Conservation (phyloP, 2,797 vertebrate species). For the Etheostoma nigrum region DNA sequence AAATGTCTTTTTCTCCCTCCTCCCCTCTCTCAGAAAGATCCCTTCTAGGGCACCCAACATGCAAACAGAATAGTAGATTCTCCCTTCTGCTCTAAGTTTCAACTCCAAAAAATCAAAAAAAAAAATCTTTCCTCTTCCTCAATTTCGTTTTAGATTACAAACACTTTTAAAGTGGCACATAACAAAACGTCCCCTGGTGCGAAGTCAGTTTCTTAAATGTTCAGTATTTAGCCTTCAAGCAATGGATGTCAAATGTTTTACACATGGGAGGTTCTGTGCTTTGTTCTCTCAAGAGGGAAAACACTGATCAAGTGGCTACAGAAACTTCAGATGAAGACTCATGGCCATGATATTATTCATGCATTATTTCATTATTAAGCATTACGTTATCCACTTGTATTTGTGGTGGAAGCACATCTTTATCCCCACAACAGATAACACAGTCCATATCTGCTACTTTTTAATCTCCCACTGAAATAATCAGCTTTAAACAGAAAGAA, state of each 20-base stretch:
- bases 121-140: slow-evolving; percentile 23
- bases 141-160: slow-evolving; percentile 61
- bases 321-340: slow-evolving; percentile 39
- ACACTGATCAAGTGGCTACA: slow-evolving; percentile 40
- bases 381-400: slow-evolving; percentile 20
- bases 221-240: slow-evolving; percentile 62
- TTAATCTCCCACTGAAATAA: slow-evolving; percentile 19
- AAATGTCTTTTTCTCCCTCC: slow-evolving; percentile 16
- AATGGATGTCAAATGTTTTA: slow-evolving; percentile 42
- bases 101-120: slow-evolving; percentile 27
- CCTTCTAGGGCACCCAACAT: slow-evolving; percentile 53
- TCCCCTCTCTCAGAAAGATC: slow-evolving; percentile 26
- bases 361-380: slow-evolving; percentile 27
- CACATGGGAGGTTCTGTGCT: slow-evolving; percentile 28
- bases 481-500: slow-evolving; percentile 22
- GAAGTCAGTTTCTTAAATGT: slow-evolving; percentile 60
- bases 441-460: slow-evolving; percentile 1
- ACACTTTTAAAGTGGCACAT: slow-evolving; percentile 58
- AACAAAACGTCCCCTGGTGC: slow-evolving; percentile 52
- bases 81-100: slow-evolving; percentile 51
- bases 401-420: slow-evolving; percentile 9
- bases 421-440: slow-evolving; percentile 6
- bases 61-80: slow-evolving; percentile 58
- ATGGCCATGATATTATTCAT: slow-evolving; percentile 21
- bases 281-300: slow-evolving; percentile 45